These are phyloP conservation scores for Metridium senile DNA, from an alignment of 92 coral and sea anemone genomes.

Conservation along the genomic window DNA sequence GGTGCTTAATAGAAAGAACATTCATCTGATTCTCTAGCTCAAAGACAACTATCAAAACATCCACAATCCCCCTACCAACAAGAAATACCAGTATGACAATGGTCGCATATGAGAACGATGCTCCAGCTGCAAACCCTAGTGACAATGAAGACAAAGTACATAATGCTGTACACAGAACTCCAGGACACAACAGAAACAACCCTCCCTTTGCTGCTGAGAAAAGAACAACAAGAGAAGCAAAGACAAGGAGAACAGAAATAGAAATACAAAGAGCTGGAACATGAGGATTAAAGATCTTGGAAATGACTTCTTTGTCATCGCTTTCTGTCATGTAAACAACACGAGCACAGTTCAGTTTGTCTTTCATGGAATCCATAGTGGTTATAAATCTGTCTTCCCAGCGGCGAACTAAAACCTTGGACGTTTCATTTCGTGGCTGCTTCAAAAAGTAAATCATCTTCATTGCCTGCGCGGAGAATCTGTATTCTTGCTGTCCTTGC, in stretches of 20 bases:
- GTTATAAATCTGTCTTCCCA: conserved; percentile 56
- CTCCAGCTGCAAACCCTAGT: conserved; percentile 29
- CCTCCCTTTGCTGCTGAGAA: conserved; percentile 17
- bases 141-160: conserved; percentile 26
- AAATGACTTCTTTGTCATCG: not conserved
- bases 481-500: not conserved
- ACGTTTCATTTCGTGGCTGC: conserved; percentile 30
- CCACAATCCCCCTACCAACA: conserved; percentile 43
- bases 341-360: conserved; percentile 39
- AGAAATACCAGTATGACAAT: conserved; percentile 40
- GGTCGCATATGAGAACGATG: conserved; percentile 39
- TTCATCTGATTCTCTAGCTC: conserved; percentile 45
- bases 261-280: conserved; percentile 28
- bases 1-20: conserved; percentile 41
- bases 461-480: conserved; percentile 53
- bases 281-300: conserved; percentile 32
- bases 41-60: conserved; percentile 35
- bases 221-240: conserved; percentile 5
- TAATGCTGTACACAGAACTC: conserved; percentile 22
- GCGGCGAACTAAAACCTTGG: not conserved
- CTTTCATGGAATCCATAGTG: conserved; percentile 30
- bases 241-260: conserved; percentile 23
- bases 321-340: conserved; percentile 31
- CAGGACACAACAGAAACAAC: conserved; percentile 13
- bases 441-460: conserved; percentile 52